These are phyloP conservation scores for Monochamus saltuarius DNA, from an alignment of 1,140 invertebrate genomes.

Conservation along the genomic window DNA sequence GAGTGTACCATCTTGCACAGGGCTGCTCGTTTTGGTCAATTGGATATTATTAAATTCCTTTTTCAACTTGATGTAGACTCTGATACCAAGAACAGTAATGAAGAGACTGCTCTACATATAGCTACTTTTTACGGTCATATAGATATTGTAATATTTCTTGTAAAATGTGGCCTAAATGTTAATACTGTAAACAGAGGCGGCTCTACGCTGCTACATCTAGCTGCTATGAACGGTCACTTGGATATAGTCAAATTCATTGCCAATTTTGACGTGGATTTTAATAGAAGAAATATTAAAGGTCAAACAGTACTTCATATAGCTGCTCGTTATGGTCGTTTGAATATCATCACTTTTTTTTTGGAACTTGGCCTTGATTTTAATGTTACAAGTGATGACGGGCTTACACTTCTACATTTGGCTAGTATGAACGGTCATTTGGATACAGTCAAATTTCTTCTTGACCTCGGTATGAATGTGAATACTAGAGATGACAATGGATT, in stretches of 20 bases:
- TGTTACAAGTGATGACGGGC: slow-evolving; percentile 42
- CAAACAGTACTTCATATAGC: too few relatives aligned
- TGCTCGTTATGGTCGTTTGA: too few relatives aligned
- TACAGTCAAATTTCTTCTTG: slow-evolving; percentile 22
- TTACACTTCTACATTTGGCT: slow-evolving; percentile 61
- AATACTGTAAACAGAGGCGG: too few relatives aligned
- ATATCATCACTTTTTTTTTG: too few relatives aligned
- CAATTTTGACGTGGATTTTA: too few relatives aligned
- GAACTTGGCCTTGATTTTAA: neutral
- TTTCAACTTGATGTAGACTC: slow-evolving; percentile 27
- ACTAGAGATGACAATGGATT: slow-evolving; percentile 3
- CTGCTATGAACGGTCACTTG: too few relatives aligned
- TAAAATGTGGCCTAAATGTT: too few relatives aligned
- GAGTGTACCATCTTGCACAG: slow-evolving; percentile 32
- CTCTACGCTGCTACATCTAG: too few relatives aligned
- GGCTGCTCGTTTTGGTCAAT: slow-evolving; percentile 20
- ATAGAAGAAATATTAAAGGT: too few relatives aligned
- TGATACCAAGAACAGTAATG: slow-evolving; percentile 19
- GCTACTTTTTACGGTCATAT: too few relatives aligned
- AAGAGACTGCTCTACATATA: slow-evolving; percentile 28
- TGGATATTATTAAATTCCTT: slow-evolving; percentile 23
- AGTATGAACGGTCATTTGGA: slow-evolving; percentile 3
- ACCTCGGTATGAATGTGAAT: slow-evolving; percentile 26
- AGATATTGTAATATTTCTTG: too few relatives aligned
- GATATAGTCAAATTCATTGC: too few relatives aligned